Base-by-base conservation (phyloP, 2,888 invertebrate genomes). In the Linnaemya vulpina region DNA sequence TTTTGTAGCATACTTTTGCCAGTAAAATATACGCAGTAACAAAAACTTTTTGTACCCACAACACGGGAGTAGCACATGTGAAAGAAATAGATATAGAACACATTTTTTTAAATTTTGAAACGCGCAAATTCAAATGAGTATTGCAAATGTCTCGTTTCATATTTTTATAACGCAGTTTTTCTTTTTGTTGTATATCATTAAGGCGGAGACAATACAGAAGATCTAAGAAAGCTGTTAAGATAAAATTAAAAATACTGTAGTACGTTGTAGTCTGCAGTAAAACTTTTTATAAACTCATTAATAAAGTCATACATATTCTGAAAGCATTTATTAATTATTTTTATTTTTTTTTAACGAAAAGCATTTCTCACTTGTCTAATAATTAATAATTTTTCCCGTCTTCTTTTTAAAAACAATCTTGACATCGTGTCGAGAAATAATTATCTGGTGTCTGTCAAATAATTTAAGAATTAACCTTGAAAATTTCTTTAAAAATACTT, bases 391-490 rank as follows among this genome's bases (percentile, higher is more conserved):
- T 13, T 25, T n/a, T n/a, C n/a, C 10, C n/a, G 7, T 65, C 10
- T 49, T n/a, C 1, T 46, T 13, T 55, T 67, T 30, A 5, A 11
- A 58, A 70, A 62, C 43, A 43, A 15, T 60, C 68, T 70, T 53
- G 40, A 70, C 70, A 70, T 51, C 15, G 25, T 78, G 51, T 62
- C 20, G 15, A 43, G 49, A 40, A 60, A 65, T 73, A 58, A 60
- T 80, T 67, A 74, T 49, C 43, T 40, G 40, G 60, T 22, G 43
- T 35, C 67, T 70, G 68, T 70, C 35, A 63, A 55, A 43, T 30
- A 67, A 65, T 74, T 60, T n/a, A 22, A 46, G 9, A n/a, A n/a
- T 43, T 30, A 43, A 55, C 81, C 70, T 82, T 82, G 75, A 76
- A 76, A 63, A 63, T 63, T 51, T 74, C 15, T 5, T 20, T 22